Evolutionary conservation across 2,888 invertebrate genomes (phyloP), one percentile per base, ranked within the genome.

Genomic region (Monochamus alternatus): DNA sequence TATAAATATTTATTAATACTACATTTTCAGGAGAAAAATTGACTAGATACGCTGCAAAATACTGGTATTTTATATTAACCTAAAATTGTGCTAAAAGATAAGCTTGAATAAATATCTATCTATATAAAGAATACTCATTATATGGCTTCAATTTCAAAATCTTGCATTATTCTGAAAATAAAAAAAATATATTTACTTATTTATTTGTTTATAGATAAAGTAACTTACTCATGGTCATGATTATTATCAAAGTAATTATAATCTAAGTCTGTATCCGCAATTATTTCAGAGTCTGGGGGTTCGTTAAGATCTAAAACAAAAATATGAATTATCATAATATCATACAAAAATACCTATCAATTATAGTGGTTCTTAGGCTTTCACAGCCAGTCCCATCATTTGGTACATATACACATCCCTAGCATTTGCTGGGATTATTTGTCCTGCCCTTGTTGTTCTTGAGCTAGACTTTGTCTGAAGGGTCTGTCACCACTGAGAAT

Each of bases 61-160:
- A 73, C 76, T 76, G 70, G 55, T 71, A 77, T 12, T 60, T 44
- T 71, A 63, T 63, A 71, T 71, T 78, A 77, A 65, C 70, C 63
- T 72, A 68, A 63, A 79, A 66, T 77, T 79, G 77, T 79, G 79
- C 79, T 75, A 73, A 69, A 65, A 64, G 66, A 51, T 74, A 76
- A 71, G 60, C 70, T 44, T 64, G 58, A 66, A 51, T 73, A 64
- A 73, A 69, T 67, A 64, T 65, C 14, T 43, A 70, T n/a, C 3
- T 59, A 59, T 60, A 52, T 66, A 52, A 66, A 52, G 30, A 55
- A n/a, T 55, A 55, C 14, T 58, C 60, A 58, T 77, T 82, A 85
- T 59, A 87, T 81, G 69, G 87, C 86, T 79, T 87, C 88, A 82
- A 88, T 86, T 81, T 87, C 87, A 76, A 87, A 86, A 76, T 88